A percentile compares a stretch with the other conserved stretches of the same genome.
Evolutionary conservation across 2,888 invertebrate species (phyloP).

Genomic region (Hyalella azteca): DNA sequence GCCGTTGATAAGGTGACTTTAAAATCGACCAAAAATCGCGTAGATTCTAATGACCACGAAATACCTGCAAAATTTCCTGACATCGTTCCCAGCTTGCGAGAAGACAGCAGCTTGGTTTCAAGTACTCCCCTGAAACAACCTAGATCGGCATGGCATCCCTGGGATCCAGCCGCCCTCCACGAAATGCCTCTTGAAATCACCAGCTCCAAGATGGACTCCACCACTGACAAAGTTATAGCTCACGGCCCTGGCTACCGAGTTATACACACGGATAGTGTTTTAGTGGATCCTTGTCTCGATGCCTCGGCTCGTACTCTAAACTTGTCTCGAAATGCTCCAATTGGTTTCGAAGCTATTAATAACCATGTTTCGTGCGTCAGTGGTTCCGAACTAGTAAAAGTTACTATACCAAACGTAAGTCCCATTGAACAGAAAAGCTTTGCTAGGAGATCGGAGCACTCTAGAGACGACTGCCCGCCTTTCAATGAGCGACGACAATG

Average conservation of each 20-base stretch:
- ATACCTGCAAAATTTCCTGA: too few relatives aligned
- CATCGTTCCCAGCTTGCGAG: not conserved
- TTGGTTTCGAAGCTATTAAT: not conserved
- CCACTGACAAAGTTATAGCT: conserved; percentile 43
- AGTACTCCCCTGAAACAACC: not conserved
- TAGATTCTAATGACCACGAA: too few relatives aligned
- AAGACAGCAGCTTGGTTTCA: not conserved
- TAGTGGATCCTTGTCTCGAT: not conserved
- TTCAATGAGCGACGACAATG: not conserved
- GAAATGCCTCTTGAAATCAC: conserved; percentile 50
- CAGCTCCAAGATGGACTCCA: conserved; percentile 49
- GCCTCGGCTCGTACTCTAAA: not conserved
- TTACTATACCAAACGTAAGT: not conserved
- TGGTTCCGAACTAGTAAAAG: not conserved
- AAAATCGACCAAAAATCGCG: too few relatives aligned
- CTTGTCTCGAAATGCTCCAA: not conserved
- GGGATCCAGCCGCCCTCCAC: conserved; percentile 35
- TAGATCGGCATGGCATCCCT: not conserved
- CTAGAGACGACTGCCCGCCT: not conserved
- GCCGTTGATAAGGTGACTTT: too few relatives aligned
- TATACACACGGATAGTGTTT: not conserved
- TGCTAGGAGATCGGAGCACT: not conserved
- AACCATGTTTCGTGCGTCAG: not conserved
- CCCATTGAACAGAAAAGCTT: not conserved
- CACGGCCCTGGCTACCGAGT: not conserved